Evolutionary conservation across 2,113 vertebrate genomes (phyloP).

Genomic region (Formicarius rufipectus): DNA sequence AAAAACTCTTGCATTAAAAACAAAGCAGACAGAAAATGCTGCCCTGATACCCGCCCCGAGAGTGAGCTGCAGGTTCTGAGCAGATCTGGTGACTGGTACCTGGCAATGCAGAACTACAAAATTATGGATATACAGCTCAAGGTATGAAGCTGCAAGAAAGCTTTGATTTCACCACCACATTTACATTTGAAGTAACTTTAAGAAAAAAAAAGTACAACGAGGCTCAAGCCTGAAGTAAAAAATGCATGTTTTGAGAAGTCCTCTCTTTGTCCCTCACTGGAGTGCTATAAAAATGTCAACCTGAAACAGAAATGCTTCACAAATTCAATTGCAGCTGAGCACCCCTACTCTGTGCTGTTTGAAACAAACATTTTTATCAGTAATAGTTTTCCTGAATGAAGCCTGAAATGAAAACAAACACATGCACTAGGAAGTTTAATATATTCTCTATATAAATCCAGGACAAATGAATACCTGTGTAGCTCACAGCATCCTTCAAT

Average conservation of each 20-base stretch:
- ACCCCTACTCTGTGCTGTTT: not conserved
- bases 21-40: not conserved
- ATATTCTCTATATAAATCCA: not conserved
- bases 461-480: not conserved
- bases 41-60: not conserved
- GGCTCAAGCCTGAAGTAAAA: not conserved
- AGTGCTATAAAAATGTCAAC: not conserved
- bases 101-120: not conserved
- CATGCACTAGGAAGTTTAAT: not conserved
- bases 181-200: not conserved
- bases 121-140: not conserved
- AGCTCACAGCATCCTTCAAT: not conserved
- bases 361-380: constrained; percentile 38
- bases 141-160: not conserved
- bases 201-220: not conserved
- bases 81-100: not conserved
- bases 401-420: constrained; percentile 18
- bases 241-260: not conserved
- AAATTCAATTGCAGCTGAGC: not conserved
- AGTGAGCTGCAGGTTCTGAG: not conserved
- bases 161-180: not conserved
- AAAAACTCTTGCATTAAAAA: not conserved
- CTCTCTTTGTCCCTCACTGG: not conserved
- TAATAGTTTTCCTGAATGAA: constrained; percentile 16
- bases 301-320: not conserved